Evolutionary conservation across 2,888 invertebrate species (phyloP), one percentile per base, ranked within the genome.

Genomic region (Ormyrus nitidulus): DNA sequence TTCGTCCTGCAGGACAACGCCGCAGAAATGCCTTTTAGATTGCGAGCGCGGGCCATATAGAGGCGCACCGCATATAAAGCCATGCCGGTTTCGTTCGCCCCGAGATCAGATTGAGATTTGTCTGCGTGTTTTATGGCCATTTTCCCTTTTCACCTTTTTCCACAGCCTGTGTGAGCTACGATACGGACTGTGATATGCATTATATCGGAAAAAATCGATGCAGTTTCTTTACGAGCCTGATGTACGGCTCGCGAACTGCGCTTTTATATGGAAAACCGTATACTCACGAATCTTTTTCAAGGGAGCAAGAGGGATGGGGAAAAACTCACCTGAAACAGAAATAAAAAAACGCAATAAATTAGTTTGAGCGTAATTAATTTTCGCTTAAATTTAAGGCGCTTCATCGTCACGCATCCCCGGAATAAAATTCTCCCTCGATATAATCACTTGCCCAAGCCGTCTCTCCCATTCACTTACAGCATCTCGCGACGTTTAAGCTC

Each of bases 1-100:
- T 88, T 84, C 85, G 87, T 87, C 86, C 86, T 87, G 85, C 85
- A 85, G 87, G 87, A 86, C 86, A 84, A 83, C 65, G 13, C 88
- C 87, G 84, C 88, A 46, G 86, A 88, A 89, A 89, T 88, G 89
- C 87, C 86, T 88, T 87, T 89, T 87, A 87, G 87, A 90, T 90
- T 88, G 88, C 87, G 87, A 86, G 6, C 19, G 48, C 54, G 64
- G 54, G 13, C 49, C 76, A 13, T 48, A 71, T n/a, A 74, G 46
- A n/a, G 48, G n/a, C 66, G 51, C 11, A 49, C 6, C 6, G 34
- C 1, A 7, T 7, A 46, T 53, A 54, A 71, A 61, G 34, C n/a
- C n/a, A 9, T 0, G 66, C 51, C 49, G 49, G 56, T 10, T 34
- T 48, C 54, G 11, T 64, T n/a, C 51, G 7, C 46, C 53, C 44